These are phyloP conservation scores for Ylistrum balloti DNA, from an alignment of 1,140 invertebrate species.

Conservation along the genomic window DNA sequence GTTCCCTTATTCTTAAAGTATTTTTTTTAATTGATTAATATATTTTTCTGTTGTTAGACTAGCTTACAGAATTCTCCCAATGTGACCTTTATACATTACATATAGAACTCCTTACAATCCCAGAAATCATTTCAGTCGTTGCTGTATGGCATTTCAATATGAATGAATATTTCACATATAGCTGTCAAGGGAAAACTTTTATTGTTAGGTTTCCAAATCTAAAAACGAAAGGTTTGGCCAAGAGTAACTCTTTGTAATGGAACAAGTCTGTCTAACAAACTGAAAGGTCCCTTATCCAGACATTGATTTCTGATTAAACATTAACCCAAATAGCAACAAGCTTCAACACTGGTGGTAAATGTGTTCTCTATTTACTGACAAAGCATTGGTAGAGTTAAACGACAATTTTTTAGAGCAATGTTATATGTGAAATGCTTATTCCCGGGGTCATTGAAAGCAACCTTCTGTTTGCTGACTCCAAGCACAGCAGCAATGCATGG, in stretches of 20 bases:
- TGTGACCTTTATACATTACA: not conserved
- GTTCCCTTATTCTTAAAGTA: slow-evolving; percentile 41
- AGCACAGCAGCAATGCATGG: slow-evolving; percentile 30
- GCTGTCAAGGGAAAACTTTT: not conserved
- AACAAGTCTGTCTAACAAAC: too few species aligned
- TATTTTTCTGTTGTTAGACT: not conserved
- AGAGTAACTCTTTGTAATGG: too few species aligned
- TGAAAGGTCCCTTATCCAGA: too few species aligned
- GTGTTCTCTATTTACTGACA: too few species aligned
- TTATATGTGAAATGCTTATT: not conserved
- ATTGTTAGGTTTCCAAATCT: too few species aligned
- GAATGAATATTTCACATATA: slow-evolving; percentile 15
- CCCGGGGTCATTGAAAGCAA: not conserved
- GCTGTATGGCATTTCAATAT: slow-evolving; percentile 25
- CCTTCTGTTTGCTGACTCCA: not conserved
- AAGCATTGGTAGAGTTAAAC: too few species aligned
- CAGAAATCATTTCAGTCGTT: not conserved
- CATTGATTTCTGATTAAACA: too few species aligned
- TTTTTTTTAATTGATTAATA: not conserved
- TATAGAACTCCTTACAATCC: not conserved
- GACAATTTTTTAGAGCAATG: too few species aligned
- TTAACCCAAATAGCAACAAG: too few species aligned
- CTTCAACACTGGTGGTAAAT: too few species aligned
- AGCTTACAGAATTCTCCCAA: not conserved
- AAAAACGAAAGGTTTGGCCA: too few species aligned